Evolutionary conservation across 2,888 invertebrate species (phyloP).

Genomic region (Bugulina stolonifera): DNA sequence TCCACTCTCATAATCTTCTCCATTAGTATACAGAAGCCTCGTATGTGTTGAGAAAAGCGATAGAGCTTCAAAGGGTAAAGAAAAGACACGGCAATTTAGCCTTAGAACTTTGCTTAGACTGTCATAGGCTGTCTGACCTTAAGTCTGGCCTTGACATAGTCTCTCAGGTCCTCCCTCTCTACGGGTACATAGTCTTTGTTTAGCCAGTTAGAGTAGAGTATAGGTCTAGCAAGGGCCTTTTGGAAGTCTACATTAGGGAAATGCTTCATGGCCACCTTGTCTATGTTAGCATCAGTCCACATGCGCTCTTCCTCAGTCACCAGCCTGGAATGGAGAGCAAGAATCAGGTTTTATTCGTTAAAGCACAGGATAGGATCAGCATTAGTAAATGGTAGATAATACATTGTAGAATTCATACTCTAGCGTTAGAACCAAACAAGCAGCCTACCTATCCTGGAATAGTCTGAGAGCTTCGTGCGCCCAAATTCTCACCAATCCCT

Average conservation of each 20-base stretch:
- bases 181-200: conserved; percentile 97
- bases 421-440: too few species aligned
- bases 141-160: conserved; percentile 92
- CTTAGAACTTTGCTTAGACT: too few species aligned
- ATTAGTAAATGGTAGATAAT: too few species aligned
- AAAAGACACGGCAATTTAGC: too few species aligned
- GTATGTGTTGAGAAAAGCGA: too few species aligned
- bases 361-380: too few species aligned
- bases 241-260: conserved; percentile 84
- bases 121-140: too few species aligned
- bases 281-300: conserved; percentile 98
- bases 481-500: conserved; percentile 96
- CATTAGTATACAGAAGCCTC: too few species aligned
- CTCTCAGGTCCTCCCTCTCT: conserved; percentile 83
- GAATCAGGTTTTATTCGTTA: too few species aligned
- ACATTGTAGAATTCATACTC: too few species aligned
- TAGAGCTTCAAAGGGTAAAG: too few species aligned
- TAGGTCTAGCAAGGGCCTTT: conserved; percentile 82
- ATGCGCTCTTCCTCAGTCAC: conserved; percentile 88
- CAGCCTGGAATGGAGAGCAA: conserved; percentile 54
- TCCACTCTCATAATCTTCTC: too few species aligned
- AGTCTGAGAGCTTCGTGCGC: conserved; percentile 96
- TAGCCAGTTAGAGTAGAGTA: conserved; percentile 97
- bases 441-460: conserved; percentile 67
- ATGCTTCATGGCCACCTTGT: conserved; percentile 70